Evolutionary conservation across 2,113 vertebrate genomes (phyloP), one percentile per base, ranked within the genome.

Genomic region (Tyto alba): DNA sequence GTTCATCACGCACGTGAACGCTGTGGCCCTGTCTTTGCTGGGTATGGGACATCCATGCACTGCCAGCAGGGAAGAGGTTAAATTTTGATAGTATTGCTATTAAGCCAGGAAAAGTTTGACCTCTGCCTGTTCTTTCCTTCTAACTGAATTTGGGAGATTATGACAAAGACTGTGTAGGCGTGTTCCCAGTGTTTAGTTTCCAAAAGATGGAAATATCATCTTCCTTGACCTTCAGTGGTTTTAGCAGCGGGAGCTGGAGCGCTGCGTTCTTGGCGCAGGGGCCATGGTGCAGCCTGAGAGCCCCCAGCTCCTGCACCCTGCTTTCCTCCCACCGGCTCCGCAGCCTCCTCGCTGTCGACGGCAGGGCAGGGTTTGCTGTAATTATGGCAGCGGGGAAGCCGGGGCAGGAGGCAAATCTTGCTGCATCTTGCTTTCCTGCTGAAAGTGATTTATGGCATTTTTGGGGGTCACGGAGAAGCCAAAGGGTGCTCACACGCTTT

Each of bases 121-220:
- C 64, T 95, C 76, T 88, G 85, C 85, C 93, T 80, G 81, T 96
- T 93, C 75, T 81, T 95, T 81, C 85, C 53, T 97, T 97, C 88
- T 95, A 91, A 47, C 81, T 40, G 96, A 86, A 82, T 95, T 95
- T 1, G 23, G 92, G 92, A 95, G 96, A 97, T 98, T 96, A 80
- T 96, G 95, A 94, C 96, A 97, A 92, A 94, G 96, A 87, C 95
- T 94, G 96, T 81, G 96, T 91, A 94, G 95, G 96, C 78, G 93
- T 96, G 92, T 95, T 96, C 94, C 92, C 96, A 92, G 89, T 64
- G 13, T 76, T 95, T 81, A 1, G 62, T 96, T 98, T 97, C 96
- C 92, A 94, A 96, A 97, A 88, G 95, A 97, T 97, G 97, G 96
- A 98, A 97, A 95, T 95, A 86, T 27, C 89, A 93, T 97, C 95